Conservation (phyloP, 2,797 vertebrate genomes). For the Gallinago stenura region DNA sequence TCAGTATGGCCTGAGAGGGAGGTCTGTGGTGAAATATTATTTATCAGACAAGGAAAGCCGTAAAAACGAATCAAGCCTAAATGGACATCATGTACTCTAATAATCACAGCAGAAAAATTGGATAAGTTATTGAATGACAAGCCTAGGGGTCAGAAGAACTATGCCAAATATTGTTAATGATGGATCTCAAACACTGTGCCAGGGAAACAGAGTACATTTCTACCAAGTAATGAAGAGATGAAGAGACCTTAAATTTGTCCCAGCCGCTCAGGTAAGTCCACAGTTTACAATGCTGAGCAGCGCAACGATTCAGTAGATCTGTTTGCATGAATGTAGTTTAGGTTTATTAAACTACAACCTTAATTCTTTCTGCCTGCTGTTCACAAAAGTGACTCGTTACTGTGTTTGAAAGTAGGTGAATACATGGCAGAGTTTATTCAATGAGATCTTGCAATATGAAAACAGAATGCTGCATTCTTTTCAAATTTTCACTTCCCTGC, state of each 20-base stretch:
- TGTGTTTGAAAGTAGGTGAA: neutral
- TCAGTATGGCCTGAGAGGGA: neutral
- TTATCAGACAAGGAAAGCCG: neutral
- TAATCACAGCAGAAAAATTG: neutral
- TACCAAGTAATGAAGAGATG: neutral
- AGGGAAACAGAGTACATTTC: neutral
- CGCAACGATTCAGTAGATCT: neutral
- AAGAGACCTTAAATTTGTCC: neutral
- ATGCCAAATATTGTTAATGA: neutral
- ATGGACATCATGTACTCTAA: neutral
- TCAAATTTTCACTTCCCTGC: neutral
- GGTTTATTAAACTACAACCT: neutral
- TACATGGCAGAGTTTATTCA: neutral
- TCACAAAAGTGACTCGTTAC: neutral
- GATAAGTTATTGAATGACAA: neutral
- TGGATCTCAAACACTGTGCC: neutral
- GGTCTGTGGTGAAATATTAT: neutral
- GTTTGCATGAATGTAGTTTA: neutral
- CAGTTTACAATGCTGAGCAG: neutral
- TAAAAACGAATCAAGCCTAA: neutral
- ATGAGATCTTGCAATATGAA: neutral
- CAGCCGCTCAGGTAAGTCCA: neutral
- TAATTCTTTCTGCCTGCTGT: neutral
- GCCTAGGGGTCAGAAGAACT: neutral
- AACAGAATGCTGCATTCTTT: neutral